Evolutionary conservation across 2,113 vertebrate species (phyloP), one percentile per base, ranked within the genome.

Genomic region (Rhea pennata): DNA sequence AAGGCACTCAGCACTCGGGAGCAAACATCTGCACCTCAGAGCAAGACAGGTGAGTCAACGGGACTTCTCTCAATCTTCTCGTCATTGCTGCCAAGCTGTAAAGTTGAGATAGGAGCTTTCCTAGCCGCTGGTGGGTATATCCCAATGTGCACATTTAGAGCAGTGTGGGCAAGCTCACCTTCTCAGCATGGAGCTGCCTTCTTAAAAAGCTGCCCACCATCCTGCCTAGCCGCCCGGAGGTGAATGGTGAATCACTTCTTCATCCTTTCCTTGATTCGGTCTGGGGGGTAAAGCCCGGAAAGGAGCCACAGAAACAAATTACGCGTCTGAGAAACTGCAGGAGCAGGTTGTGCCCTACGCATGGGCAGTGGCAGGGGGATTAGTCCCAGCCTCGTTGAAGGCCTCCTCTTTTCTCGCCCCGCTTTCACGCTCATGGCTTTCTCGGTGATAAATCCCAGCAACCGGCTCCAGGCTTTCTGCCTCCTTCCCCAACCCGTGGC

Each of bases 61-160:
- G 12, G 58, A 56, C n/a, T 61, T 20, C 44, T 22, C 17, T 48
- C 44, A 5, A 19, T 70, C 26, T 71, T 36, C 29, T 59, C 58
- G 36, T 26, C 54, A 12, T 16, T 36, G 64, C 64, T 42, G n/a
- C 42, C 17, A 16, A 65, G 44, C 29, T n/a, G 33, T 22, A 46
- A 22, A 67, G 64, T 50, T 3, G 24, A 58, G 64, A 44, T 1
- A 24, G 65, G 36, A 71, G 51, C 58, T 39, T 76, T 42, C 24
- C 36, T 10, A 2, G 14, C 3, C 7, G 61, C 33, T 15, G 44
- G 15, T 15, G 22, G 5, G n/a, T 51, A 50, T 36, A 13, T 20
- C 15, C 65, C n/a, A 29, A 4, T 0, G 0, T 5, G 19, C 20
- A 4, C 44, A 2, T 2, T 61, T 42, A 36, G n/a, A 76, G 42